A percentile compares a stretch with the other conserved stretches of the same genome.
phyloP scores from a whole-genome alignment of 2,888 invertebrate genomes.

The Microctonus aethiopoides region DNA sequence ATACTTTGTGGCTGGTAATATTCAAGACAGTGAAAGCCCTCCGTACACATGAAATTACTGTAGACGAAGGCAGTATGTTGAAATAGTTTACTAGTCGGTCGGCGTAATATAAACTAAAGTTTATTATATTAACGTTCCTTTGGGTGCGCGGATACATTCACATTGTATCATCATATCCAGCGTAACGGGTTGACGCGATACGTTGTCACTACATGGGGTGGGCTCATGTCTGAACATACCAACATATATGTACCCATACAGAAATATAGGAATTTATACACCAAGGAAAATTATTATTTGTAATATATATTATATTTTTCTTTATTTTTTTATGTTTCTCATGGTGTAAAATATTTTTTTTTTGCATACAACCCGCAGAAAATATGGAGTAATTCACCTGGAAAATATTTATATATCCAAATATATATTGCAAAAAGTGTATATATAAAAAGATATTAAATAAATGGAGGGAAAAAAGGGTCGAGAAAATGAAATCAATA shows the following conservation, averaged over 20 bases:
- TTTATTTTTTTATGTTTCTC: neutral
- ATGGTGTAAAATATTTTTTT: slow-evolving; percentile 6
- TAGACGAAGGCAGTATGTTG: slow-evolving; percentile 38
- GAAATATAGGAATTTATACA: too few species aligned
- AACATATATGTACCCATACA: neutral
- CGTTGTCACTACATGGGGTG: slow-evolving; percentile 24
- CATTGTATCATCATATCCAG: slow-evolving; percentile 24
- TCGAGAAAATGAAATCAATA: slow-evolving; percentile 50
- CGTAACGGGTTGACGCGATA: slow-evolving; percentile 6
- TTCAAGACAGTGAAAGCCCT: slow-evolving; percentile 5
- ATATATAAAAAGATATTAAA: neutral
- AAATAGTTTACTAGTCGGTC: slow-evolving; percentile 36
- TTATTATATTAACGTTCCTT: slow-evolving; percentile 55
- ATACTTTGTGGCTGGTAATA: neutral
- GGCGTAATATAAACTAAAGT: slow-evolving; percentile 55
- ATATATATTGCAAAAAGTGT: neutral
- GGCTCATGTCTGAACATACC: slow-evolving; percentile 13
- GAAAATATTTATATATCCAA: neutral
- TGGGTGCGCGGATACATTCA: slow-evolving; percentile 9
- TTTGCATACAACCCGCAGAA: neutral
- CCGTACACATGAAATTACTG: slow-evolving; percentile 17
- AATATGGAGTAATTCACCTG: neutral
- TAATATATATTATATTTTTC: neutral
- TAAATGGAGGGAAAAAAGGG: slow-evolving; percentile 40
- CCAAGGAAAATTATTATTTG: too few species aligned